Conservation (phyloP, 2,113 vertebrate species). For the Microtus oregoni region DNA sequence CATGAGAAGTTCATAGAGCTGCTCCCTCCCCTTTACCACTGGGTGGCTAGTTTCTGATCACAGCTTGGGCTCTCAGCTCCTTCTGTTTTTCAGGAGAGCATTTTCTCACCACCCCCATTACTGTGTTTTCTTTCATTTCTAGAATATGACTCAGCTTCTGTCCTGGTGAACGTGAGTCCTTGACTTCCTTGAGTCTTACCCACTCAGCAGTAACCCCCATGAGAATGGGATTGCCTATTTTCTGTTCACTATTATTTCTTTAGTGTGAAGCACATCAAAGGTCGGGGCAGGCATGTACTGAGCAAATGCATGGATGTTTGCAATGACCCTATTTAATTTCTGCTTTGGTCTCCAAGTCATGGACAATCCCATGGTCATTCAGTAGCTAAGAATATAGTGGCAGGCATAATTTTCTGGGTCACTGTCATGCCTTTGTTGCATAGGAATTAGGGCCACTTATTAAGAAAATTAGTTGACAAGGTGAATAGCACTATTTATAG, state of each 20-base stretch:
- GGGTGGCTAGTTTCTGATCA: background rate
- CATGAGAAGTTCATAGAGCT: background rate
- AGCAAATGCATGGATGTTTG: background rate
- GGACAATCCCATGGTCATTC: constrained; percentile 20
- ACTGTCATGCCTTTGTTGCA: constrained; percentile 38
- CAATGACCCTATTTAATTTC: constrained; percentile 34
- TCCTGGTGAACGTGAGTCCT: background rate
- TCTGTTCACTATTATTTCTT: constrained; percentile 4
- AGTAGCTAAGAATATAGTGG: constrained; percentile 5
- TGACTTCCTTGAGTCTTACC: background rate
- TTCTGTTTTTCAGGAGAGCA: background rate
- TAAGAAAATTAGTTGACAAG: constrained; percentile 52
- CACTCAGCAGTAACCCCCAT: background rate
- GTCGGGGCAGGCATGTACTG: background rate
- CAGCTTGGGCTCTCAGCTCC: background rate
- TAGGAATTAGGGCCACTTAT: constrained; percentile 44
- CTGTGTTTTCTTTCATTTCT: background rate
- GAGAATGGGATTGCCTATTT: background rate
- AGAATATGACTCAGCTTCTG: background rate
- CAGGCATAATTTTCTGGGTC: background rate
- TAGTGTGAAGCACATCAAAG: background rate
- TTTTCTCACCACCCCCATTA: background rate
- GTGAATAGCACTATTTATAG: constrained; percentile 53
- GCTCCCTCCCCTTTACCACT: background rate
- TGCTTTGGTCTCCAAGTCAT: background rate